Conservation (phyloP, 2,888 invertebrate species). For the Thelaira solivaga region DNA sequence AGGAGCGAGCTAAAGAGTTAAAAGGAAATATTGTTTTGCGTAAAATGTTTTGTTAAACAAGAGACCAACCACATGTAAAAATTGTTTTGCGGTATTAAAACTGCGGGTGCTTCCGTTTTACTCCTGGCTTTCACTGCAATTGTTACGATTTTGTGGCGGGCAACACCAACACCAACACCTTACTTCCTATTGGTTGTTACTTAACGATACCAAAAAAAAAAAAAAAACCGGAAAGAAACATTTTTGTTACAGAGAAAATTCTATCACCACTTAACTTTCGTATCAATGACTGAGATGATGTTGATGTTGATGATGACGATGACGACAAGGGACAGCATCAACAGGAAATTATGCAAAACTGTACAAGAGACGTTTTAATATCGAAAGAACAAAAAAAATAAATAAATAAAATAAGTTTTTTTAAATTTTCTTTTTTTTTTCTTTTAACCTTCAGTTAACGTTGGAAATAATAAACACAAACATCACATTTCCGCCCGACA, state of each 20-base stretch:
- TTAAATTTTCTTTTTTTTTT: conserved; percentile 28
- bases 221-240: conserved; percentile 37
- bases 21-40: conserved; percentile 63
- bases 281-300: conserved; percentile 67
- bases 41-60: conserved; percentile 46
- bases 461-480: conserved; percentile 67
- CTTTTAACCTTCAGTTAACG: conserved; percentile 44
- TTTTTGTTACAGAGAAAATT: conserved; percentile 59
- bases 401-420: conserved; percentile 45
- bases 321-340: conserved; percentile 60
- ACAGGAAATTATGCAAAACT: conserved; percentile 77
- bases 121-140: background rate
- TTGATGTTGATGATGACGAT: conserved; percentile 41
- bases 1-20: conserved; percentile 17
- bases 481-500: conserved; percentile 66
- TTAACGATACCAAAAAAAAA: background rate
- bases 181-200: conserved; percentile 7
- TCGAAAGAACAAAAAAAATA: too few relatives aligned
- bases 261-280: conserved; percentile 65
- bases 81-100: conserved; percentile 65
- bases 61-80: conserved; percentile 60
- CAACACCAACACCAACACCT: conserved; percentile 19
- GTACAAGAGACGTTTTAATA: conserved; percentile 58
- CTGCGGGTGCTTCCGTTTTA: conserved; percentile 66
- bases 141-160: conserved; percentile 8